Percentiles rank a stretch among this genome's conserved stretches.
Evolutionary conservation across 1,140 invertebrate species (phyloP).

Genomic region (Zaprionus vittiger): DNA sequence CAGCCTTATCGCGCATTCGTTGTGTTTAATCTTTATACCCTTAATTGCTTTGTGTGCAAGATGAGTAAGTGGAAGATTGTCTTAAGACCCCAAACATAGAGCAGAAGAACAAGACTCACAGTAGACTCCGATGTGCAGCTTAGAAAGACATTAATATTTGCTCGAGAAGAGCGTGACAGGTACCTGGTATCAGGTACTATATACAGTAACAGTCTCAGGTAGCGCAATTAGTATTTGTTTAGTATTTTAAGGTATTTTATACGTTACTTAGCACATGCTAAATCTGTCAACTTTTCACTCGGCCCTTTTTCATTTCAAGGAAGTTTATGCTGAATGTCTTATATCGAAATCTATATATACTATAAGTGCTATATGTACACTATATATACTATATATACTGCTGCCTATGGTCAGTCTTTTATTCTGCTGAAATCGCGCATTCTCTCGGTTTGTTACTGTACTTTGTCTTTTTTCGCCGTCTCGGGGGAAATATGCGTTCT

Average conservation of each 20-base stretch:
- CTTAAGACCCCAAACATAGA: no score
- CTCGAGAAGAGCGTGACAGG: neutral
- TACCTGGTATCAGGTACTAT: neutral
- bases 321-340: neutral
- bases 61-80: neutral
- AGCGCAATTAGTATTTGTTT: neutral
- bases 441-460: conserved; percentile 5
- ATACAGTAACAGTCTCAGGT: neutral
- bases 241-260: neutral
- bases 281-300: conserved; percentile 9
- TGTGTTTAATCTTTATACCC: conserved; percentile 30
- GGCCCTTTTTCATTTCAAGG: neutral
- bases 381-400: conserved; percentile 7
- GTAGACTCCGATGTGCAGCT: neutral
- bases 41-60: neutral
- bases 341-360: neutral
- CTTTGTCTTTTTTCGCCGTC: conserved; percentile 43
- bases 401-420: conserved; percentile 28
- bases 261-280: neutral
- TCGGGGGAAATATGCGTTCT: conserved; percentile 47
- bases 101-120: no score
- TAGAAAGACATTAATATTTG: neutral
- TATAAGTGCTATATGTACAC: neutral
- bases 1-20: conserved; percentile 21
- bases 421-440: conserved; percentile 21